These are phyloP conservation scores for Trachelus iudaicus DNA, from an alignment of 2,888 invertebrate genomes.

Conservation along the genomic window DNA sequence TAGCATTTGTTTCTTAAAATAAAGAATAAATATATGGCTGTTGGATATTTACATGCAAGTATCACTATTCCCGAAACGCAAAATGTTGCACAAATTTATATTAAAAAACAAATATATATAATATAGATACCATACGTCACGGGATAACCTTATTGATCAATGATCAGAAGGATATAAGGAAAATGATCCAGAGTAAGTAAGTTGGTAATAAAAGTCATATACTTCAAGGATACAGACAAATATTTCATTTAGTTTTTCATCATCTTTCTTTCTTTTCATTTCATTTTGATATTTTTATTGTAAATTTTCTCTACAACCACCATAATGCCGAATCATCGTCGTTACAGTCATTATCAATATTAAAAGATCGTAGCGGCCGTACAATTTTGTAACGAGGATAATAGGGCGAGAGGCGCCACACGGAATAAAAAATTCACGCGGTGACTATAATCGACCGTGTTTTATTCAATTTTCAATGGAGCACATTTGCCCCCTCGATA, in stretches of 20 bases:
- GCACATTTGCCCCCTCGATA: background rate
- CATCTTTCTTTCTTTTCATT: background rate
- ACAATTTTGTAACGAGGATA: conserved; percentile 3
- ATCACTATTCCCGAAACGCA: conserved; percentile 29
- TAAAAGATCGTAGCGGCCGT: conserved; percentile 47
- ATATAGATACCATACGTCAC: background rate
- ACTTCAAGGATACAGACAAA: background rate
- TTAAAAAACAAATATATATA: background rate
- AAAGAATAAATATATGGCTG: conserved; percentile 67
- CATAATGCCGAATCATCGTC: conserved; percentile 47
- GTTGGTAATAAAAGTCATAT: background rate
- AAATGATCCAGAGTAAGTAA: background rate
- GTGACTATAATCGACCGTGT: background rate
- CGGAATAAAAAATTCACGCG: background rate
- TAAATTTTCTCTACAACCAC: conserved; percentile 60
- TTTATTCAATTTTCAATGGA: background rate
- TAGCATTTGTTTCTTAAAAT: conserved; percentile 67
- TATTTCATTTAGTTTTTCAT: background rate
- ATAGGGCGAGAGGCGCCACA: background rate
- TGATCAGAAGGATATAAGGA: background rate
- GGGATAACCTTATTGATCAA: background rate
- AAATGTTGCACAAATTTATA: background rate
- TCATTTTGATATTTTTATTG: conserved; percentile 28
- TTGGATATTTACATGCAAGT: conserved; percentile 62
- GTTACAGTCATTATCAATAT: conserved; percentile 57